A percentile compares a stretch with the other conserved stretches of the same genome.
Evolutionary conservation across 1,140 invertebrate genomes (phyloP).

Genomic region (Zophobas morio): DNA sequence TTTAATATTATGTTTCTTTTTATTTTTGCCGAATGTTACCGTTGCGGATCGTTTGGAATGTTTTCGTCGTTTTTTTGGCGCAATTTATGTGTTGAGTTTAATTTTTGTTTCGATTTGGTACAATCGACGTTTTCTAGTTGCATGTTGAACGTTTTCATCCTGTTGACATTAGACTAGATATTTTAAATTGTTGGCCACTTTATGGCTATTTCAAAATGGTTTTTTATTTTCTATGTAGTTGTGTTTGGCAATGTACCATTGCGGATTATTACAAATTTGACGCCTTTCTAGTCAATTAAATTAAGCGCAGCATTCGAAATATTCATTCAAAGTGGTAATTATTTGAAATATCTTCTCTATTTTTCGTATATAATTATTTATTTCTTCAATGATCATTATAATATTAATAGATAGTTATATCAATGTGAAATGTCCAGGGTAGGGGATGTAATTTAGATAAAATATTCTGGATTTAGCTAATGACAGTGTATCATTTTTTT

Average conservation of each 20-base stretch:
- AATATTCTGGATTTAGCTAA: slow-evolving; percentile 42
- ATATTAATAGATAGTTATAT: slow-evolving; percentile 57
- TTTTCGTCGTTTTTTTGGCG: background rate
- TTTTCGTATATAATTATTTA: slow-evolving; percentile 46
- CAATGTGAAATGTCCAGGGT: slow-evolving; percentile 61
- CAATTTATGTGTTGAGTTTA: slow-evolving; percentile 1
- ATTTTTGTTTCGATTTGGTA: slow-evolving; percentile 12
- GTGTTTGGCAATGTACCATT: background rate
- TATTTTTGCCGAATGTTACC: background rate
- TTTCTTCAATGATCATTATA: slow-evolving; percentile 46
- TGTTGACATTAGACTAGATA: slow-evolving; percentile 38
- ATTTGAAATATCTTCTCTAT: slow-evolving; percentile 50
- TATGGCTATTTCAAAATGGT: slow-evolving; percentile 23
- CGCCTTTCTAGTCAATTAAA: slow-evolving; percentile 53
- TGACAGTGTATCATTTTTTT: slow-evolving; percentile 21
- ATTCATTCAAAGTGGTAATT: slow-evolving; percentile 45
- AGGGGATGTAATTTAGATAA: slow-evolving; percentile 57
- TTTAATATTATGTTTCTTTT: background rate
- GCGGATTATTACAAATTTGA: slow-evolving; percentile 27
- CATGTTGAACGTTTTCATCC: slow-evolving; percentile 20
- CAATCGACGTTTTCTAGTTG: slow-evolving; percentile 22
- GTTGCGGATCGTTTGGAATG: slow-evolving; percentile 3
- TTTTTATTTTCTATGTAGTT: slow-evolving; percentile 3
- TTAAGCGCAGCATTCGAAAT: slow-evolving; percentile 44
- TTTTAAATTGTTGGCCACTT: slow-evolving; percentile 37